A percentile compares a stretch with the other conserved stretches of the same genome.
Conservation (phyloP, 2,888 invertebrate species). For the Andricus curvator region DNA sequence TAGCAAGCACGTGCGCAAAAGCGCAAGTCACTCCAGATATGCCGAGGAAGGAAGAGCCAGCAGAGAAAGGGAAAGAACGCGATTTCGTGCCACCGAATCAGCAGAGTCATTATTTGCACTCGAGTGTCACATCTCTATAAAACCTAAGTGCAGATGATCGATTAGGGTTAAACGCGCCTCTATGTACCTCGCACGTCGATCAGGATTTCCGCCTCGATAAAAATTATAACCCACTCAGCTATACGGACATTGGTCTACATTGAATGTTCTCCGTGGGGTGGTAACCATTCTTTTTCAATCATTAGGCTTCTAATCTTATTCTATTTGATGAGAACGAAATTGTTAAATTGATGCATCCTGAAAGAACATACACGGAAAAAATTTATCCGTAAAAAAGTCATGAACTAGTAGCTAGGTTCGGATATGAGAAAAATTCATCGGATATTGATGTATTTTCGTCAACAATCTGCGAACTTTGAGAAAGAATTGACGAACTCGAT, state of each 20-base stretch:
- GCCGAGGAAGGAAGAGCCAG: slow-evolving; percentile 50
- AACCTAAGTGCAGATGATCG: slow-evolving; percentile 48
- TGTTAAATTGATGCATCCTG: too few relatives aligned
- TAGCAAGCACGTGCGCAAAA: slow-evolving; percentile 52
- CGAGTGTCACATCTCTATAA: slow-evolving; percentile 65
- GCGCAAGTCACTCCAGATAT: slow-evolving; percentile 61
- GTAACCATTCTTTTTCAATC: background rate
- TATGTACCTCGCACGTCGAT: slow-evolving; percentile 7
- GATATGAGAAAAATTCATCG: too few relatives aligned
- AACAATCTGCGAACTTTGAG: too few relatives aligned
- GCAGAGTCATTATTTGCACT: slow-evolving; percentile 67
- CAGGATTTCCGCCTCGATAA: background rate
- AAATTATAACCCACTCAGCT: background rate
- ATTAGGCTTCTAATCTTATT: background rate
- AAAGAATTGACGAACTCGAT: too few relatives aligned
- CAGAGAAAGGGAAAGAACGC: slow-evolving; percentile 53
- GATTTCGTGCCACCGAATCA: slow-evolving; percentile 52
- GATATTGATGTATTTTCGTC: too few relatives aligned
- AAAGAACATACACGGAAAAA: too few relatives aligned
- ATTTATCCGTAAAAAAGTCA: too few relatives aligned
- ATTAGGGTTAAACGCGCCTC: slow-evolving; percentile 25
- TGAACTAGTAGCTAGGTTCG: too few relatives aligned
- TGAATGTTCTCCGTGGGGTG: background rate
- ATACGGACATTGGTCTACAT: background rate
- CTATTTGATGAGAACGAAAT: too few relatives aligned